Evolutionary conservation across 2,113 vertebrate genomes (phyloP).

Genomic region (Neogobius melanostomus): DNA sequence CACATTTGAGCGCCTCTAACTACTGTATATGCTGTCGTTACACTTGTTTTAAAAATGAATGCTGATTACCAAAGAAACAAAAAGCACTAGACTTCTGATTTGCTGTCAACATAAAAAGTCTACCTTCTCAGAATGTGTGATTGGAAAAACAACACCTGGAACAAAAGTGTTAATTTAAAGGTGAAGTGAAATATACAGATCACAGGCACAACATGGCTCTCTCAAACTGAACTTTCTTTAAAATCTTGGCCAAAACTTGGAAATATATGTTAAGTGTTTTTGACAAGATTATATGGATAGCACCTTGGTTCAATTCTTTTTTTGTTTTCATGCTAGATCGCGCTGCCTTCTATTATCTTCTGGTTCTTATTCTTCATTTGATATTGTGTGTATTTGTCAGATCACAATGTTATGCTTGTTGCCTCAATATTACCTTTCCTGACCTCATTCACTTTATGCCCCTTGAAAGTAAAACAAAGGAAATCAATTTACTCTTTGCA

Average conservation of each 20-base stretch:
- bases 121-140: not conserved
- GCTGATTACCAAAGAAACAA: constrained; percentile 24
- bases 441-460: constrained; percentile 47
- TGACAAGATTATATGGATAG: too few species aligned
- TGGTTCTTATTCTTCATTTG: not conserved
- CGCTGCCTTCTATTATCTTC: too few species aligned
- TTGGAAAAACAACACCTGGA: constrained; percentile 4
- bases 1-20: constrained; percentile 11
- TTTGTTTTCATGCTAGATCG: too few species aligned
- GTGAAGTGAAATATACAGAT: too few species aligned
- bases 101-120: constrained; percentile 1
- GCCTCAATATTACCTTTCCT: constrained; percentile 52
- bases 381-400: constrained; percentile 21
- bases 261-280: too few species aligned
- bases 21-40: constrained; percentile 28
- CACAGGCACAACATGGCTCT: too few species aligned
- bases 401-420: constrained; percentile 38
- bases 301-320: too few species aligned
- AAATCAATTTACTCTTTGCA: constrained; percentile 50
- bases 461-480: constrained; percentile 60
- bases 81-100: constrained; percentile 14
- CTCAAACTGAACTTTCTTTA: too few species aligned
- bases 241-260: too few species aligned
- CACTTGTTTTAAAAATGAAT: constrained; percentile 12
- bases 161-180: not conserved